Base-by-base conservation (phyloP, 2,888 invertebrate species). In the Mechanitis messenoides region DNA sequence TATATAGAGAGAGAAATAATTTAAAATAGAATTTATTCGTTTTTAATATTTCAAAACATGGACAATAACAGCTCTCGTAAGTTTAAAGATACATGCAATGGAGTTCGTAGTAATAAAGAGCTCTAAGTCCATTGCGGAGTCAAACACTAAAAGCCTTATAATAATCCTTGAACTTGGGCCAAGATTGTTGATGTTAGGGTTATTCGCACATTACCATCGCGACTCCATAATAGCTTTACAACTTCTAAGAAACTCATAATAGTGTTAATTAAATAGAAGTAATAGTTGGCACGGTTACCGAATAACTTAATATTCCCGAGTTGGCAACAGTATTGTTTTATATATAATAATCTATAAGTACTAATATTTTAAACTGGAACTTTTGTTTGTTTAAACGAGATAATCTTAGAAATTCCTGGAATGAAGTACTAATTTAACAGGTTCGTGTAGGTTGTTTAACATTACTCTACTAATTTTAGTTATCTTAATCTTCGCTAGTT, bases 121-220 rank as follows among this genome's bases (percentile, higher is more conserved):
- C 59, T 64, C 46, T 58, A 55, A 66, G 53, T 60, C 47, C 56
- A 56, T 38, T 50, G 47, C 53, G 46, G 63, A 60, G 64, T 64
- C 61, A 66, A 62, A 60, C 59, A 66, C 58, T 64, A 64, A 66
- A 62, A 64, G 64, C 66, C 59, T 61, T 66, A 64, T 66, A 64
- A 58, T 62, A 64, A 58, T 62, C 64, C 65, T 69, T 69, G 64
- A 67, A 65, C 67, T 61, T 61, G 53, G 55, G 67, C 67, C 68
- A 67, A 67, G 61, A 62, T 64, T 62, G 63, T 59, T 64, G 63
- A 62, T 61, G 60, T 60, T 63, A 63, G 55, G 59, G 62, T 64
- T 63, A 65, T 65, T 63, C 61, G 63, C 65, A 63, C 68, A 67
- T 67, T 63, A 65, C 64, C 64, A 64, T 61, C 60, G 67, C 61